Conservation (phyloP, 1,140 invertebrate species). For the Ruditapes philippinarum region DNA sequence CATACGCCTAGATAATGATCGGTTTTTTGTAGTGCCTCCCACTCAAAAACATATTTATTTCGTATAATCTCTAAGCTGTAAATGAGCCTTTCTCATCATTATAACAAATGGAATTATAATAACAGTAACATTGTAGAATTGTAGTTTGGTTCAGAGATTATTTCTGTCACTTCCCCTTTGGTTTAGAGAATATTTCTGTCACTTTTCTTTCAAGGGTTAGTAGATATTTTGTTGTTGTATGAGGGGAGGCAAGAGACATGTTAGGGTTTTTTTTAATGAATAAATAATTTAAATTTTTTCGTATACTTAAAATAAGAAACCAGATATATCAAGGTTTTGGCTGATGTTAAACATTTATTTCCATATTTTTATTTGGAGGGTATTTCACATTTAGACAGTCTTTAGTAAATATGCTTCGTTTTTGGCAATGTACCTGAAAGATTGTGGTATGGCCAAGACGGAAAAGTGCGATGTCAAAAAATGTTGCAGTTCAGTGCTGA, state of each 20-base stretch:
- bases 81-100: neutral
- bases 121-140: neutral
- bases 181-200: too few relatives aligned
- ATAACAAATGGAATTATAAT: slow-evolving; percentile 14
- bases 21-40: neutral
- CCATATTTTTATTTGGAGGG: too few relatives aligned
- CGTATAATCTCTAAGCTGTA: neutral
- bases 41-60: slow-evolving; percentile 29
- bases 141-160: neutral
- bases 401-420: neutral
- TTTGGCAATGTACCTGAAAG: neutral
- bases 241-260: too few relatives aligned
- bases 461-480: neutral
- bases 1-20: neutral
- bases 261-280: too few relatives aligned
- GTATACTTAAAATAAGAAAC: too few relatives aligned
- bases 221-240: too few relatives aligned
- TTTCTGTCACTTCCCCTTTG: too few relatives aligned
- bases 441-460: neutral
- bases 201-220: too few relatives aligned
- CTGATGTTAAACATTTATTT: too few relatives aligned
- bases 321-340: too few relatives aligned
- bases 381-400: neutral
- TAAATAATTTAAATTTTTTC: too few relatives aligned
- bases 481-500: neutral